These are phyloP conservation scores for Xenentodon cancila DNA, from an alignment of 2,797 vertebrate species.

Conservation along the genomic window DNA sequence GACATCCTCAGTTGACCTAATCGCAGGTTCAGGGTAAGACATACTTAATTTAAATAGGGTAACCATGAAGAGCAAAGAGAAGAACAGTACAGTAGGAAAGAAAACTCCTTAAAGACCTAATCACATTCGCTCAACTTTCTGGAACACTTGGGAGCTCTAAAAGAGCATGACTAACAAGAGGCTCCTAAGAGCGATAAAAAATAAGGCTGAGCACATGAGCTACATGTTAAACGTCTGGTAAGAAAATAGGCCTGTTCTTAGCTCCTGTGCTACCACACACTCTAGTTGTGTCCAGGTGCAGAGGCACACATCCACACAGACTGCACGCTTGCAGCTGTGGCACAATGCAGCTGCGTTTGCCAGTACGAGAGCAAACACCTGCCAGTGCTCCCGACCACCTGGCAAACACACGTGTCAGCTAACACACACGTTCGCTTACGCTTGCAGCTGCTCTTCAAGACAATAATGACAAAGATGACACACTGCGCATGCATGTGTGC, in stretches of 20 bases:
- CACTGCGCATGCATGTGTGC: conserved; percentile 10
- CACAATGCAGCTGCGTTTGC: conserved; percentile 73
- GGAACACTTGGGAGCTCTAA: conserved; percentile 22
- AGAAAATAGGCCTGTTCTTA: conserved; percentile 53
- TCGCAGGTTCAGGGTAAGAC: conserved; percentile 42
- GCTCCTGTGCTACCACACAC: conserved; percentile 64
- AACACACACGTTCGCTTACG: conserved; percentile 28
- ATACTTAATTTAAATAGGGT: not conserved
- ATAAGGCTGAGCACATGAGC: conserved; percentile 42
- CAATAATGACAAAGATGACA: conserved; percentile 47
- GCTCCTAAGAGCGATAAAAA: conserved; percentile 48
- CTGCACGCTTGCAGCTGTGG: conserved; percentile 65
- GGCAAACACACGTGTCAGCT: conserved; percentile 55
- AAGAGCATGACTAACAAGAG: conserved; percentile 40
- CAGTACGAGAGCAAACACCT: conserved; percentile 72
- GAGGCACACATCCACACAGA: conserved; percentile 35
- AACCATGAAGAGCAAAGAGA: not conserved
- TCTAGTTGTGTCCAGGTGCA: conserved; percentile 71
- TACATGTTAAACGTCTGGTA: conserved; percentile 56
- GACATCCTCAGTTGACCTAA: conserved; percentile 66
- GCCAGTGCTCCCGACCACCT: conserved; percentile 72
- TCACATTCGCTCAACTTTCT: conserved; percentile 20
- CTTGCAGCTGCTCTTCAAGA: conserved; percentile 60
- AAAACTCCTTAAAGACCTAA: conserved; percentile 14
- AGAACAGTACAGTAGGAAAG: conserved; percentile 1